Evolutionary conservation across 2,888 invertebrate species (phyloP).

Genomic region (Nineta flava): DNA sequence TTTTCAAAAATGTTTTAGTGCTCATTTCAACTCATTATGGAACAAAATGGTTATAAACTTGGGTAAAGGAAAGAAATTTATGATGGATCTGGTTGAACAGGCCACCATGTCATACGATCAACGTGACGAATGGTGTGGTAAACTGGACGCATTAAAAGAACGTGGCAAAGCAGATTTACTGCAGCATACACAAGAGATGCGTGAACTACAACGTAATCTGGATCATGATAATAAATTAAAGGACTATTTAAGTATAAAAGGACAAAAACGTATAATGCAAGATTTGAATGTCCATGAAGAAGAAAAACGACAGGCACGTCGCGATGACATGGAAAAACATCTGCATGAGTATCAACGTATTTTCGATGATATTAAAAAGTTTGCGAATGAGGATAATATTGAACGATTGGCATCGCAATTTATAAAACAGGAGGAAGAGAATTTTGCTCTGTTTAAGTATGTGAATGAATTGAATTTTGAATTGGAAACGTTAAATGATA

Average conservation of each 20-base stretch:
- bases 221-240: constrained; percentile 75
- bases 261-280: constrained; percentile 56
- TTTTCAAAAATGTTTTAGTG: too few relatives aligned
- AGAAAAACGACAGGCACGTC: constrained; percentile 48
- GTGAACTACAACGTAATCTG: constrained; percentile 68
- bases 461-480: constrained; percentile 80
- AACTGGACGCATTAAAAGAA: constrained; percentile 64
- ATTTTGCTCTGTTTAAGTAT: constrained; percentile 82
- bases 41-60: constrained; percentile 59
- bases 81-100: constrained; percentile 74
- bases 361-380: constrained; percentile 53
- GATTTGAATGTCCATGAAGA: constrained; percentile 60
- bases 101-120: constrained; percentile 81
- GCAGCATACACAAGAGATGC: constrained; percentile 61
- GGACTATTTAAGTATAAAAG: constrained; percentile 72
- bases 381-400: constrained; percentile 45
- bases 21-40: constrained; percentile 70
- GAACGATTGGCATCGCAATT: constrained; percentile 56
- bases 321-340: constrained; percentile 51
- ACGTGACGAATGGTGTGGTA: constrained; percentile 64
- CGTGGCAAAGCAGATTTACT: constrained; percentile 57
- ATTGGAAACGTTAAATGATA: constrained; percentile 55
- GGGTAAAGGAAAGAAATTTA: constrained; percentile 62
- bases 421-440: constrained; percentile 74
- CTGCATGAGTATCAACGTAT: constrained; percentile 60